Base-by-base conservation (phyloP, 2,113 vertebrate species). In the Aptenodytes forsteri region DNA sequence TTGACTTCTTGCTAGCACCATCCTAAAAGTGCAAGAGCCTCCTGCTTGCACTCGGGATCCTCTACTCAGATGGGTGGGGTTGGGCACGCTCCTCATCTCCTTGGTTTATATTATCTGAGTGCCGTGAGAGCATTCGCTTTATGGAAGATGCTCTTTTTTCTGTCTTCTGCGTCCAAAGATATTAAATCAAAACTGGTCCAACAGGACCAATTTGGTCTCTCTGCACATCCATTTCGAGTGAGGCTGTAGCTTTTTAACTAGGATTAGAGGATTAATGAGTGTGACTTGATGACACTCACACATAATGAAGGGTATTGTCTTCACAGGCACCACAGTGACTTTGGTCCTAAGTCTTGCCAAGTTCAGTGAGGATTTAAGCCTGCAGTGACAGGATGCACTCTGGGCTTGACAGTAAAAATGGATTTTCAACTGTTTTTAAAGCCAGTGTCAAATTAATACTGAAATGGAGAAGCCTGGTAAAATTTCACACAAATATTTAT, bases 311-410 rank as follows among this genome's bases (percentile, higher is more conserved):
- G 38, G 50, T 21, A 97, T 94, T 97, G 96, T 97, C 89, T 92
- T 77, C 93, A 59, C 54, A 90, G 92, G 93, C 90, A 96, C 88
- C 95, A 93, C 88, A 94, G 92, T 59, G 96, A 90, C 90, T 95
- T 83, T 40, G 64, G 69, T 54, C 64, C 85, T 7, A 7, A 62
- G 26, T 5, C 59, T 50, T 96, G 96, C 95, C 97, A 97, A 96
- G 50, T 59, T 70, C 83, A 92, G 55, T 4, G 76, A 86, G 87
- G 75, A 85, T 86, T 97, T 96, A 97, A 96, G 85, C 62, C 71
- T 80, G 54, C 65, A 96, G 77, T 94, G 97, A 97, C 96, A 96
- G 89, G 34, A 84, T 4, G 11, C 94, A 62, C 66, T 80, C 95
- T 50, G 62, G 49, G 91, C 61, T 76, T 91, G 81, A 79, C 91